Base-by-base conservation (phyloP, 1,140 invertebrate species). In the Armadillidium nasatum region DNA sequence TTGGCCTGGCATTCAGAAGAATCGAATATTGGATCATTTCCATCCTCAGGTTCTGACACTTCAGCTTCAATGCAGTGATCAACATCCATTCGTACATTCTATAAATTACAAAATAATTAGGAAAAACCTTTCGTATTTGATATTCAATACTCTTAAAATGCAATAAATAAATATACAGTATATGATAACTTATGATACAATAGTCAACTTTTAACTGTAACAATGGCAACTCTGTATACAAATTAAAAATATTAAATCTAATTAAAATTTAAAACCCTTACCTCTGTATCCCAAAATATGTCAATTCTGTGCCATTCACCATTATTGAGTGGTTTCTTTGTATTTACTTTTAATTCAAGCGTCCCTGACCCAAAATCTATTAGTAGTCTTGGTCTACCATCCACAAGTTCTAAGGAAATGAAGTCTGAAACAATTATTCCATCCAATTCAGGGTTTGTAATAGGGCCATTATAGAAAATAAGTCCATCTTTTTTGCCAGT, bases 311-410 rank as follows among this genome's bases (percentile, higher is more conserved):
- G 96, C 96, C 96, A 99, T 83, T 95, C 93, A 1, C 95, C 95
- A 84, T 98, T 95, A 83, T 94, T 93, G 50, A 98, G 84, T 0
- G 22, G 22, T 13, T 75, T 77, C 75, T 93, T 92, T 0, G 93
- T 93, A 86, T 95, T 93, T 0, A 99, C 90, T 83, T 91, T 88
- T 11, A 98, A 85, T 83, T 96, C 94, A 76, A 97, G 85, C 0
- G 93, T 95, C 71, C 96, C 96, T 0, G 95, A 95, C 4, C 97
- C 97, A 86, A 98, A 97, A 85, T 98, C 94, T 74, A 99, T 91
- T 0, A 97, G 87, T 2, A 99, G 85, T 76, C 93, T 86, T 0
- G 96, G 95, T 84, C 94, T 93, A 19, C 96, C 96, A 78, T 93
- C 89, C 83, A 94, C 91, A 81, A 99, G 83, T 85, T 98, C 95